These are phyloP conservation scores for Gavialis gangeticus DNA, from an alignment of 2,113 vertebrate species.

Conservation along the genomic window DNA sequence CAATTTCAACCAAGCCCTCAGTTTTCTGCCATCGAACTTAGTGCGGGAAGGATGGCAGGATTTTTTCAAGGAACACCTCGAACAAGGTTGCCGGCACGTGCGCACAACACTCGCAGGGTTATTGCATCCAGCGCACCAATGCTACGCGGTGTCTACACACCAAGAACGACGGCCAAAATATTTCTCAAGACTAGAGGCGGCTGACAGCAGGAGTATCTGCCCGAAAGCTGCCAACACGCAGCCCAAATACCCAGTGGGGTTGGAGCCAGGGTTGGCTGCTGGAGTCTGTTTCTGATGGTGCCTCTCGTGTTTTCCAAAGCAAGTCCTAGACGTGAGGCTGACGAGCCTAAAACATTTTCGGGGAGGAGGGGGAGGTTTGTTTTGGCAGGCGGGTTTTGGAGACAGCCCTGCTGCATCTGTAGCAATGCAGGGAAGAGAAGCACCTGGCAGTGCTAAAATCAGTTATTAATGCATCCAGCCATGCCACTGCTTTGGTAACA, in stretches of 20 bases:
- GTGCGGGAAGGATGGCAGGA: rapidly evolving
- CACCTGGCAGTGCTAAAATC: not conserved
- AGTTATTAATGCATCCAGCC: not conserved
- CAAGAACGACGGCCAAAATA: not conserved
- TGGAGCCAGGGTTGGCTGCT: not conserved
- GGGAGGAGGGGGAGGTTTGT: not conserved
- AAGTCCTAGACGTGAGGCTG: not conserved
- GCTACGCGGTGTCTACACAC: not conserved
- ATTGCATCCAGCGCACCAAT: not conserved
- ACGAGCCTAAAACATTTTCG: not conserved
- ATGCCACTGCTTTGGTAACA: not conserved
- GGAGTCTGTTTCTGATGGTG: not conserved
- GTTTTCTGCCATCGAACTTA: not conserved
- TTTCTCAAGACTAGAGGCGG: not conserved
- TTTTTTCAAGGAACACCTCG: not conserved
- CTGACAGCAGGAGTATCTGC: not conserved
- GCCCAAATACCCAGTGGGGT: not conserved
- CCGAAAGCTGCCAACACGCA: not conserved
- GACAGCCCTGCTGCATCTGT: not conserved
- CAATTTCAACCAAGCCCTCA: not conserved
- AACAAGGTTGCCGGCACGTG: not conserved
- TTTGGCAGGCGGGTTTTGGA: not conserved
- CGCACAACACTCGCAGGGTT: not conserved
- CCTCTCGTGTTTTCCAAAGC: not conserved
- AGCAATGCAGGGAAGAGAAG: not conserved